Evolutionary conservation across 2,797 vertebrate species (phyloP).

Genomic region (Pipistrellus nathusii): DNA sequence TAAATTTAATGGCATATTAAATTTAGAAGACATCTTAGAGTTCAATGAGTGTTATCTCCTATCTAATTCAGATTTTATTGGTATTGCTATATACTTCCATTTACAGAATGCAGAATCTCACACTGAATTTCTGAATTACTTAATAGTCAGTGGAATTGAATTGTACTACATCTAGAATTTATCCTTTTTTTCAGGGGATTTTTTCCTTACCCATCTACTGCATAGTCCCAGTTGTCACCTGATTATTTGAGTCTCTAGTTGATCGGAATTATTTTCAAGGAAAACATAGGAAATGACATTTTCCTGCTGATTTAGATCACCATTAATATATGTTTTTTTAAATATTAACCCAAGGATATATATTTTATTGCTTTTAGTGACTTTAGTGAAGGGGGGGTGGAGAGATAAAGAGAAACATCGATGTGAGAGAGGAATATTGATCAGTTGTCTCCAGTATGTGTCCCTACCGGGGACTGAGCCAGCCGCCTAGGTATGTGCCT

Average conservation of each 20-base stretch:
- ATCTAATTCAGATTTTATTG: neutral
- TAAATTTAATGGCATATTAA: neutral
- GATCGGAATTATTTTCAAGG: neutral
- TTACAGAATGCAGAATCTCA: slow-evolving; percentile 3
- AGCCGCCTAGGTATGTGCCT: neutral
- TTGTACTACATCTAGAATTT: neutral
- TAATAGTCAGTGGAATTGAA: slow-evolving; percentile 17
- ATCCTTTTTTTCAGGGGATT: neutral
- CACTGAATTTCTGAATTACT: slow-evolving; percentile 12
- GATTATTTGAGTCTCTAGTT: slow-evolving; percentile 30
- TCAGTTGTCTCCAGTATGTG: neutral
- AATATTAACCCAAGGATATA: neutral
- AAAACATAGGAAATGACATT: slow-evolving; percentile 6
- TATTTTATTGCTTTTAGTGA: neutral
- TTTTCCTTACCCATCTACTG: neutral
- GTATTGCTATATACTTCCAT: neutral
- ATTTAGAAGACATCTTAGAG: slow-evolving; percentile 4
- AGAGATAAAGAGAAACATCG: neutral
- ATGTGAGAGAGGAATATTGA: neutral
- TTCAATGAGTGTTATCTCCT: neutral
- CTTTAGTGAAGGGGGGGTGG: neutral
- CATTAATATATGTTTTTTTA: neutral
- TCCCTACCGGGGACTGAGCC: neutral
- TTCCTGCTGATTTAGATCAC: neutral
- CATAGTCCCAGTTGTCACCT: neutral